These are phyloP conservation scores for Cyprinodon diabolis DNA, from an alignment of 2,797 vertebrate genomes.

Conservation along the genomic window DNA sequence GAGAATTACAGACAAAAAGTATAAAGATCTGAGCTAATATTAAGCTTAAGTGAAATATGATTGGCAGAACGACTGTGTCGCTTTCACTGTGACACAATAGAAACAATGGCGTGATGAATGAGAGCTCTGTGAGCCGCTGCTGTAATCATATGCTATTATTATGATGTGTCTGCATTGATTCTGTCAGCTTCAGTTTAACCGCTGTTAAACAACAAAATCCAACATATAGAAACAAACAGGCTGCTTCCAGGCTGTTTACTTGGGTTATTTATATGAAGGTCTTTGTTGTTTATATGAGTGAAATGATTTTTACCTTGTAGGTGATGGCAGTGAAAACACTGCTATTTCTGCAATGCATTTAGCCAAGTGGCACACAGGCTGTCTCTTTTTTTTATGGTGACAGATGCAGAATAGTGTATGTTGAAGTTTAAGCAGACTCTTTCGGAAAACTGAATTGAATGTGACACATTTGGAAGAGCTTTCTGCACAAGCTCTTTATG, in stretches of 20 bases:
- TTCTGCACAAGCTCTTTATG: conserved; percentile 34
- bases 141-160: conserved; percentile 30
- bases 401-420: conserved; percentile 12
- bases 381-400: conserved; percentile 9
- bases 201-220: conserved; percentile 32
- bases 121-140: conserved; percentile 3
- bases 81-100: conserved; percentile 28
- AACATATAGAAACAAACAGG: conserved; percentile 18
- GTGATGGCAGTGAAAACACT: not conserved
- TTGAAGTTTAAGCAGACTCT: conserved; percentile 16
- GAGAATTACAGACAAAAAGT: not conserved
- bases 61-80: conserved; percentile 14
- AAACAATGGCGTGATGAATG: conserved; percentile 28
- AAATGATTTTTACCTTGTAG: not conserved
- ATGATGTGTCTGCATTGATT: conserved; percentile 33
- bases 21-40: conserved; percentile 10
- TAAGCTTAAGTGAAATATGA: conserved; percentile 14
- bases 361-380: conserved; percentile 6
- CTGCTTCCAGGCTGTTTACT: not conserved
- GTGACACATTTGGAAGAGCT: conserved; percentile 42
- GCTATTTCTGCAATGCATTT: conserved; percentile 24
- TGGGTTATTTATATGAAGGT: conserved; percentile 10
- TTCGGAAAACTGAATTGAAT: conserved; percentile 30
- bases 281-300: conserved; percentile 2
- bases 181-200: conserved; percentile 24